Percentiles rank a stretch among this genome's conserved stretches.
Conservation (phyloP, 2,888 invertebrate genomes). For the Leptura quadrifasciata region DNA sequence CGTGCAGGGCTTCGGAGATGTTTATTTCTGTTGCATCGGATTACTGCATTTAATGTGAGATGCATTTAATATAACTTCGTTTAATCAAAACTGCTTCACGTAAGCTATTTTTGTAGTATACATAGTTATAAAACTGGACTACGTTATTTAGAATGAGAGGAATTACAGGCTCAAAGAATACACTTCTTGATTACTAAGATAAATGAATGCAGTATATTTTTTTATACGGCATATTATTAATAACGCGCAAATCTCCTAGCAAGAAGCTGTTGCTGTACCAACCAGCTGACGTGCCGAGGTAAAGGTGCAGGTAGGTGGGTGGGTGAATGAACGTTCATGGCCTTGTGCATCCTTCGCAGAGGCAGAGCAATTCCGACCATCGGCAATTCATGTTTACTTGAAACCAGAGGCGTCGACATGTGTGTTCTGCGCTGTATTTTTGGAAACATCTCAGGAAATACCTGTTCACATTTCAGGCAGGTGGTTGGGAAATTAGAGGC, state of each 20-base stretch:
- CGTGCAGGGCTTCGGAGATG: too few species aligned
- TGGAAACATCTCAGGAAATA: slow-evolving; percentile 1
- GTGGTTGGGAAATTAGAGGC: slow-evolving; percentile 10
- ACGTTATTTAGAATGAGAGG: neutral
- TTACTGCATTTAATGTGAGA: too few species aligned
- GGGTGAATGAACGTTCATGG: slow-evolving; percentile 69
- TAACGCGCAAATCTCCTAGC: slow-evolving; percentile 29
- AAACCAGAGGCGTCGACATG: slow-evolving; percentile 43
- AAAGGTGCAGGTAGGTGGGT: slow-evolving; percentile 55
- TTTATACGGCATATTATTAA: slow-evolving; percentile 17
- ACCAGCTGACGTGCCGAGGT: slow-evolving; percentile 50
- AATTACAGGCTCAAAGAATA: neutral
- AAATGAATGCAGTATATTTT: slow-evolving; percentile 1
- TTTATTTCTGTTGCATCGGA: too few species aligned
- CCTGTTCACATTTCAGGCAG: neutral
- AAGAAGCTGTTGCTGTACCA: slow-evolving; percentile 43
- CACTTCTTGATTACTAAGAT: neutral
- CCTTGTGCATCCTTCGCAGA: slow-evolving; percentile 64
- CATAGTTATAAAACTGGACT: too few species aligned
- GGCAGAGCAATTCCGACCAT: slow-evolving; percentile 48
- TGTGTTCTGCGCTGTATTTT: slow-evolving; percentile 17
- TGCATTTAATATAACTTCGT: too few species aligned
- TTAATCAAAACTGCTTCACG: too few species aligned
- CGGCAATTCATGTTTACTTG: slow-evolving; percentile 46
- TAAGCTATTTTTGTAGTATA: too few species aligned